Evolutionary conservation across 2,888 invertebrate species (phyloP), one percentile per base, ranked within the genome.

Genomic region (Idaea dimidiata): DNA sequence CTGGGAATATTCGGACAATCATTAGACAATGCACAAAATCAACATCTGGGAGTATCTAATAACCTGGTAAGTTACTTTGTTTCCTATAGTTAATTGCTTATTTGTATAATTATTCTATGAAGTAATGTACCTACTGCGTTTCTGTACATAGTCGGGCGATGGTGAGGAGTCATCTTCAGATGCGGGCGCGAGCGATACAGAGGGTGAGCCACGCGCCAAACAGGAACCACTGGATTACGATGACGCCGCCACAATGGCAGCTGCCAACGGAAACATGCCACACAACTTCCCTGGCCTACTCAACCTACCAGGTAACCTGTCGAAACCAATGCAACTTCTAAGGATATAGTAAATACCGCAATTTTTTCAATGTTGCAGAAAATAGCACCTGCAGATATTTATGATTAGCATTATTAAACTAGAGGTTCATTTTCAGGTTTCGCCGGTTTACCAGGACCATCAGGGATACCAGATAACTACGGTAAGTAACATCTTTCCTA

Each of bases 151-250:
- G 88, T 87, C 87, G 54, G 91, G 88, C 0, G 91, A 96, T 56
- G 96, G 97, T 58, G 97, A 97, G 81, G 97, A 97, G 76, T 97
- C 97, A 69, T 97, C 97, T 68, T 96, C 97, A 76, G 97, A 97
- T 79, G 96, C 96, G 62, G 96, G 96, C 69, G 94, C 96, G 67
- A 96, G 96, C 77, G 95, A 95, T 84, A 93, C 93, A 56, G 94
- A 95, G 75, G 93, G 94, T 68, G 94, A 95, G 66, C 82, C 91
- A 17, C 83, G 93, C 64, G 95, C 96, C 73, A 96, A 96, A 87
- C 95, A 95, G 78, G 96, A 96, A 83, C 95, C 96, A 0, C 92
- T 94, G 67, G 96, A 96, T 80, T 95, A 95, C 82, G 93, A 94
- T 78, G 95, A 95, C 79, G 95, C 95, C 62, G 93, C 94, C 60